phyloP scores from a whole-genome alignment of 64 coral and sea anemone genomes.

The Dendronephthya gigantea region DNA sequence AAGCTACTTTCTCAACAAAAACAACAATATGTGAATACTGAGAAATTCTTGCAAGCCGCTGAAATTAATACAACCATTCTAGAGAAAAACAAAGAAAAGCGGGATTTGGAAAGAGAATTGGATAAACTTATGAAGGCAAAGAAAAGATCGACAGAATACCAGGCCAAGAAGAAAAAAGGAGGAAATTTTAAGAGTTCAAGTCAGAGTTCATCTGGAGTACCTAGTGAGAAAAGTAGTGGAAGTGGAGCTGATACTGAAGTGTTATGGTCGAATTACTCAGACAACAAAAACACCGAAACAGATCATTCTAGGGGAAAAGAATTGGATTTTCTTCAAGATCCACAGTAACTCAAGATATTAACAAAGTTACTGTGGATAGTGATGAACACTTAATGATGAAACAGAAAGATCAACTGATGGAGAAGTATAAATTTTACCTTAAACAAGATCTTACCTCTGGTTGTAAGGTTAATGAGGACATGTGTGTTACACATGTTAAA shows the following conservation, averaged over 20 bases:
- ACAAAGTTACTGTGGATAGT: background rate
- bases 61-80: conserved; percentile 9
- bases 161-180: background rate
- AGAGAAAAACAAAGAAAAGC: background rate
- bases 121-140: background rate
- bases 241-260: background rate
- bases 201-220: background rate
- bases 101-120: background rate
- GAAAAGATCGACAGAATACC: background rate
- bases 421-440: conserved; percentile 22
- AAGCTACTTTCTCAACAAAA: conserved; percentile 1
- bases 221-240: background rate
- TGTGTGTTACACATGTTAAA: conserved; percentile 10
- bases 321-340: background rate
- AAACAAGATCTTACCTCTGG: conserved; percentile 20
- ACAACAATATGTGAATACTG: conserved; percentile 23
- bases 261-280: background rate
- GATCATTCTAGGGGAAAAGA: background rate
- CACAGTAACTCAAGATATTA: background rate
- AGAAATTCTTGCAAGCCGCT: conserved; percentile 25
- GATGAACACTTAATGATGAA: background rate
- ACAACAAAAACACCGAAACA: background rate
- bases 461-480: conserved; percentile 11
- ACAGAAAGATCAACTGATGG: background rate
- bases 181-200: background rate